Evolutionary conservation across 2,113 vertebrate genomes (phyloP), one percentile per base, ranked within the genome.

Genomic region (Madoqua kirkii): DNA sequence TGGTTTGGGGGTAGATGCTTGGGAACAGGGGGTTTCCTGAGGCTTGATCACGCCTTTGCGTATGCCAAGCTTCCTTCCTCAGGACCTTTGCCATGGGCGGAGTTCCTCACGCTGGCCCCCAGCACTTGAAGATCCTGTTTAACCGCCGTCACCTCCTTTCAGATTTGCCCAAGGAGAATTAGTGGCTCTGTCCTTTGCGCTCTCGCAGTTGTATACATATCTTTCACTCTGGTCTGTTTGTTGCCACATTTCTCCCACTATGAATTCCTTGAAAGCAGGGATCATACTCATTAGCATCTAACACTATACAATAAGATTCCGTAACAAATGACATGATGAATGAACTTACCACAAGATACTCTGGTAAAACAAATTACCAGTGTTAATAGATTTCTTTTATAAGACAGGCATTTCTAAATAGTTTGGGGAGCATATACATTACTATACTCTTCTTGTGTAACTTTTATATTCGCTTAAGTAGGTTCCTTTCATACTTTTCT

Each of bases 391-490:
- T 29, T n/a, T 57, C 25, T 88, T 84, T 59, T 57, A 33, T 50
- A 29, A 84, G n/a, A 52, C 90, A 87, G 55, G 16, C 31, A 59
- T 71, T 96, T 97, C 67, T 97, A 79, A 96, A 81, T 67, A 94
- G 57, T 25, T 12, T 33, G 16, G 43, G 67, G 6, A 48, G 17
- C 14, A 79, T 83, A 54, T 1, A 45, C 17, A n/a, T 74, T 74
- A 36, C n/a, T 74, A 12, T 67, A 36, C 57, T 97, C 74, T 94
- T 89, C 92, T 50, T n/a, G 33, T 40, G 0, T 92, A 71, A 94
- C 40, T 67, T 84, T 83, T 89, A 64, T 50, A 82, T 92, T 89
- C 31, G 21, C 89, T 86, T 40, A 83, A 96, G 40, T 23, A 45
- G 29, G 16, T 50, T 86, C 48, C 50, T 91, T 94, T 86, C 55